Conservation (phyloP, 2,797 vertebrate species). For the Arctocebus calabarensis region DNA sequence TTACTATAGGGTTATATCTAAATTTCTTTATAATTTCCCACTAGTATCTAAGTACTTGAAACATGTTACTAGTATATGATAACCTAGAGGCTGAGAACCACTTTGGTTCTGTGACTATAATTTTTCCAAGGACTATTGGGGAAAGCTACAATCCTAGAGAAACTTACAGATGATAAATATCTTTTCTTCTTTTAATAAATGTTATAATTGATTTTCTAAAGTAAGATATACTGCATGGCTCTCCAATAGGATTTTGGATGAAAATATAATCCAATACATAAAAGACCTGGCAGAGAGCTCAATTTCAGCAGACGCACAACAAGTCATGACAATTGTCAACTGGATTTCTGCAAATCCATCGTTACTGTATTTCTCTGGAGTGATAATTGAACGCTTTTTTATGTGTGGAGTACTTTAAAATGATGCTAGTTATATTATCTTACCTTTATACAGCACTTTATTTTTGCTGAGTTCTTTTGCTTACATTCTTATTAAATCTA, state of each 20-base stretch:
- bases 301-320: neutral
- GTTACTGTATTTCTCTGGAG: neutral
- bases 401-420: neutral
- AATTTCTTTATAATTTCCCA: constrained; percentile 16
- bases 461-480: neutral
- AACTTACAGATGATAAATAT: constrained; percentile 3
- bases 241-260: neutral
- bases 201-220: neutral
- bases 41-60: constrained; percentile 17
- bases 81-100: neutral
- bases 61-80: neutral
- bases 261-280: constrained; percentile 41
- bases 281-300: neutral
- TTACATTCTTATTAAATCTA: constrained; percentile 19
- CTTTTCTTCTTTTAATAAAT: constrained; percentile 16
- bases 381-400: neutral
- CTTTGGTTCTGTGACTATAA: constrained; percentile 15
- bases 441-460: neutral
- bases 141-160: constrained; percentile 11
- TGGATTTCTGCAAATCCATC: neutral
- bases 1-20: neutral
- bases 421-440: neutral
- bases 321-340: neutral
- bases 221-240: neutral
- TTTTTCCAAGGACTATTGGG: neutral